phyloP scores from a whole-genome alignment of 2,888 invertebrate genomes.

The Abrostola tripartita region DNA sequence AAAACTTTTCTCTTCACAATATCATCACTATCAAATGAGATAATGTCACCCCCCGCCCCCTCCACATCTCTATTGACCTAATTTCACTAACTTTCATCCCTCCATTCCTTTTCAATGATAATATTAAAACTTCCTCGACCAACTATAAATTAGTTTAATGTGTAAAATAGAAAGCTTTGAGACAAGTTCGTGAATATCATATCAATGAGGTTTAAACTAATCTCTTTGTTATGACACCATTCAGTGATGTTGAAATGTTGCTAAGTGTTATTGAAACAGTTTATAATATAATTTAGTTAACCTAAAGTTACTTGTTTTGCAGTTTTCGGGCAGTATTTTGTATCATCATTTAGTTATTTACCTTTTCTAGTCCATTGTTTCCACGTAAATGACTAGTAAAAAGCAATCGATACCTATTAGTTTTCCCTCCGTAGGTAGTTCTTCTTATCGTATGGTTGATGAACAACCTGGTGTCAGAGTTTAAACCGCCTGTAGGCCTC shows the following conservation, averaged over 20 bases:
- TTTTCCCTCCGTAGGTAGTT: too few species aligned
- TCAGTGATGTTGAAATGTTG: not conserved
- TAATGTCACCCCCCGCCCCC: not conserved
- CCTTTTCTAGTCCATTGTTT: too few species aligned
- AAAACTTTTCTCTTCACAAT: slow-evolving; percentile 1
- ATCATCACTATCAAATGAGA: not conserved
- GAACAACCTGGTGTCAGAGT: too few species aligned
- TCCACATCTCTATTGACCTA: not conserved
- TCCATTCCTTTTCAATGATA: slow-evolving; percentile 4
- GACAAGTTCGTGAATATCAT: not conserved
- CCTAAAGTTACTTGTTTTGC: too few species aligned
- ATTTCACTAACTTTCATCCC: not conserved
- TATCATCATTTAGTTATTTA: too few species aligned
- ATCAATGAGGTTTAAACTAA: not conserved
- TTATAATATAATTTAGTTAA: too few species aligned
- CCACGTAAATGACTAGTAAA: too few species aligned
- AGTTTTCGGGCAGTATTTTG: too few species aligned
- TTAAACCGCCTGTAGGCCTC: too few species aligned
- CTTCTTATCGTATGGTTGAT: too few species aligned
- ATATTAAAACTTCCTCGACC: not conserved
- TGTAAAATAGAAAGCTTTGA: not conserved
- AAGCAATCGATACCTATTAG: too few species aligned
- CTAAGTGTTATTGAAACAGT: too few species aligned
- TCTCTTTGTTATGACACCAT: not conserved
- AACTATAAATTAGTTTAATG: slow-evolving; percentile 7